Base-by-base conservation (phyloP, 2,888 invertebrate species). In the Osedax frankpressi region DNA sequence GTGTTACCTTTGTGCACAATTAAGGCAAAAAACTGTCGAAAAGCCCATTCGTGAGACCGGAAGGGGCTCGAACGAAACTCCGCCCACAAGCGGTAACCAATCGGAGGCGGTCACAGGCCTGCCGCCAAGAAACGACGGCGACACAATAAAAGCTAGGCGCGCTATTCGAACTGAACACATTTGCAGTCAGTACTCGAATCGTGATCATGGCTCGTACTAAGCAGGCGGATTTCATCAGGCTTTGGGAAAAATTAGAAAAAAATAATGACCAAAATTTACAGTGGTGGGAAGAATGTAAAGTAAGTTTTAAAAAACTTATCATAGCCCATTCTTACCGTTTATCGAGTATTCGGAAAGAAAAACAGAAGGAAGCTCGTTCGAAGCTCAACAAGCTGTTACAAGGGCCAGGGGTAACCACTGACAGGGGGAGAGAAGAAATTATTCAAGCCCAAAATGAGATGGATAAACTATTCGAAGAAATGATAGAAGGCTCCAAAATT, bases 181-280 rank as follows among this genome's bases (percentile, higher is more conserved):
- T 65, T 65, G 24, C 65, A 65, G 65, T 65, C 24, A 24, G 24
- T 14, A 65, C 65, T 65, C 65, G 59, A 65, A n/a, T 65, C 65
- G 25, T 68, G 26, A 75, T 62, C 28, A 84, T 84, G 84, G 84
- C 84, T 69, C 81, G 84, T 80, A 84, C 84, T 59, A 84, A 84
- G 78, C 84, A 84, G 79, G 84, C 84, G 59, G 84, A 63, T 63
- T 63, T 63, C 14, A 11, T 6, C 3, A 6, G 26, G 11, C n/a
- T 63, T 19, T 63, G 65, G 65, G n/a, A 14, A 2, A 63, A 63
- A 14, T 14, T 63, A 63, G n/a, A 63, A 11, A 63, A 63, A 19
- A 19, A 27, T 2, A n/a, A 1, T 27, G n/a, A 63, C n/a, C 65
- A 63, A 63, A 63, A n/a, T 63, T 2, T 11, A n/a, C n/a, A 63